These are phyloP conservation scores for Drosophila monieri DNA, from an alignment of 2,888 invertebrate species.

Conservation along the genomic window DNA sequence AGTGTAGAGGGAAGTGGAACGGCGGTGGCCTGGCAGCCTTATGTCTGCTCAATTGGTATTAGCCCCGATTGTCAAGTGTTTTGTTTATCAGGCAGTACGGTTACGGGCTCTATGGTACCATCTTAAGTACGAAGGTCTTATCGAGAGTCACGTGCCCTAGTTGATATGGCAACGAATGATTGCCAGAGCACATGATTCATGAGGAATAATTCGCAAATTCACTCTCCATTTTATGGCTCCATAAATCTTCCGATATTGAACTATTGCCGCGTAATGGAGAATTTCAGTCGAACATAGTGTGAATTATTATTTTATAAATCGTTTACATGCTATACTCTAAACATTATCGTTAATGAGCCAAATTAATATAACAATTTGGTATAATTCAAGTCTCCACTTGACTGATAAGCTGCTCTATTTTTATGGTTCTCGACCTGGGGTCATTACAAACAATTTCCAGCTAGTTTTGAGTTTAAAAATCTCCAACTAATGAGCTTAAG, in stretches of 20 bases:
- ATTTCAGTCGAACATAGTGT: background rate
- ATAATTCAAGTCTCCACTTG: slow-evolving; percentile 40
- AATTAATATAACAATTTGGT: background rate
- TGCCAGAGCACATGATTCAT: slow-evolving; percentile 52
- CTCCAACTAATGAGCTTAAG: slow-evolving; percentile 65
- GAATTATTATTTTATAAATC: background rate
- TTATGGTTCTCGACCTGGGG: slow-evolving; percentile 23
- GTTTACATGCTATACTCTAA: background rate
- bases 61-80: slow-evolving; percentile 50
- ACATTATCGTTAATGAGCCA: background rate
- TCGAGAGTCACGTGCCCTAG: slow-evolving; percentile 61
- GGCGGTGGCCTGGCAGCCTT: slow-evolving; percentile 20
- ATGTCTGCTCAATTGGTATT: slow-evolving; percentile 46
- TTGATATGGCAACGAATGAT: slow-evolving; percentile 33
- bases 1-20: slow-evolving; percentile 22
- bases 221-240: slow-evolving; percentile 20
- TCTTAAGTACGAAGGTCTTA: slow-evolving; percentile 47
- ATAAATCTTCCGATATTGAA: slow-evolving; percentile 15
- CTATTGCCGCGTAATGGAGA: slow-evolving; percentile 1
- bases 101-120: slow-evolving; percentile 13
- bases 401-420: slow-evolving; percentile 55
- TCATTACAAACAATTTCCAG: slow-evolving; percentile 24
- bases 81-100: slow-evolving; percentile 60
- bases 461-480: slow-evolving; percentile 50
- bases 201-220: slow-evolving; percentile 25